Evolutionary conservation across 2,113 vertebrate species (phyloP), one percentile per base, ranked within the genome.

Genomic region (Carlito syrichta): DNA sequence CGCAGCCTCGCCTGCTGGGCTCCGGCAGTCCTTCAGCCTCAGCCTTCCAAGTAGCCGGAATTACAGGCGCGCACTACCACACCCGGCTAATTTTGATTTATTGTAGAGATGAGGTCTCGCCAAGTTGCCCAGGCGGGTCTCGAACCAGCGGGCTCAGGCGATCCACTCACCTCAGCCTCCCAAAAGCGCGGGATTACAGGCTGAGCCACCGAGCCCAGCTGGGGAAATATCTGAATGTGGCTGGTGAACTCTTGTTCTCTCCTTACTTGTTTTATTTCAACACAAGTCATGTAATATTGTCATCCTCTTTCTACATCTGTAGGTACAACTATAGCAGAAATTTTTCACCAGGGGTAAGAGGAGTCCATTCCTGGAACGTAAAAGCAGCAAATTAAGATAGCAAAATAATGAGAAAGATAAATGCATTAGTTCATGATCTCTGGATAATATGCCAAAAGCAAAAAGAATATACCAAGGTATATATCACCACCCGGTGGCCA

Each of bases 401-500:
- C 32, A 69, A 17, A 82, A 89, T 86, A 63, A 1, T 20, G 30
- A 73, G 40, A 73, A 54, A 85, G 27, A 82, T 56, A 58, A 82
- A 54, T 79, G 58, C 25, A 27, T 40, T 58, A 69, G 86, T 83
- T 60, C 6, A 9, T 8, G 10, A 6, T 30, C 54, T 94, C 43
- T 2, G 3, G 32, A 48, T 92, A 43, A 56, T 17, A 66, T 1
- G 6, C 32, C 16, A 27, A 58, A 19, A 66, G 63, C 27, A 32
- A 63, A 86, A 87, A 43, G 30, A 5, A 0, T 14, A 73, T 89
- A 79, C 35, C 58, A 73, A 95, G 78, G 54, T 17, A 88, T 38
- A 78, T 54, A 95, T 91, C 58, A 96, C 94, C 96, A 95, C 97
- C 96, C 93, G 76, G 96, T 96, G 96, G 71, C 43, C 48, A 68